phyloP scores from a whole-genome alignment of 2,888 invertebrate genomes.

The Limnephilus marmoratus region DNA sequence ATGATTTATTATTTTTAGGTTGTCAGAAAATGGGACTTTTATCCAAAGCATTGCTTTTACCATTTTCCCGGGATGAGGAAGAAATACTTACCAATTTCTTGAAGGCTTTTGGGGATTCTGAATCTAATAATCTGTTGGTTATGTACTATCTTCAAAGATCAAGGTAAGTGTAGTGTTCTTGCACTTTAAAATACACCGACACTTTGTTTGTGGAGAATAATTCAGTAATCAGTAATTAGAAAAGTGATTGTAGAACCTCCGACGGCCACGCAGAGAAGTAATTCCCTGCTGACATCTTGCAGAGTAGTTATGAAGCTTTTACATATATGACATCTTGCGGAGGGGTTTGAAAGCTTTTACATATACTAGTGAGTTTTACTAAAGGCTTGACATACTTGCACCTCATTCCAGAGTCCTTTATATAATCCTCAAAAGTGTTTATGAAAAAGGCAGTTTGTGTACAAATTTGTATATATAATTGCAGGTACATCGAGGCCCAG shows the following conservation, averaged over 20 bases:
- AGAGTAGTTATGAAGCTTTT: no score
- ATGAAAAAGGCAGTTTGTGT: no score
- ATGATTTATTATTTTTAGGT: constrained; percentile 70
- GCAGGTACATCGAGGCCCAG: constrained; percentile 78
- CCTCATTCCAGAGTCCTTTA: no score
- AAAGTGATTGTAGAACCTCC: no score
- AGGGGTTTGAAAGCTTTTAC: no score
- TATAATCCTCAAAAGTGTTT: no score
- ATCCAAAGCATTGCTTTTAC: constrained; percentile 80
- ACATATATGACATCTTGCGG: no score
- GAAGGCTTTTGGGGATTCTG: constrained; percentile 76
- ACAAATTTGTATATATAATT: background rate
- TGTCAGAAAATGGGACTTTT: constrained; percentile 78
- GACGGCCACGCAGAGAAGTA: no score
- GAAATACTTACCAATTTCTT: constrained; percentile 82
- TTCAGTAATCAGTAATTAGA: no score
- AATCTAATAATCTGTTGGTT: constrained; percentile 82
- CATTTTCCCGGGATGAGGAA: constrained; percentile 81
- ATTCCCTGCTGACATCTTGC: no score
- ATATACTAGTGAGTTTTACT: background rate
- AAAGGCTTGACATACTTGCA: background rate
- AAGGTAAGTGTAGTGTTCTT: constrained; percentile 67
- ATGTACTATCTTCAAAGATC: constrained; percentile 78
- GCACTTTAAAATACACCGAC: no score
- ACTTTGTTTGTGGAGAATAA: no score